phyloP scores from a whole-genome alignment of 2,797 vertebrate genomes.

The Triplophysa yarkandensis region DNA sequence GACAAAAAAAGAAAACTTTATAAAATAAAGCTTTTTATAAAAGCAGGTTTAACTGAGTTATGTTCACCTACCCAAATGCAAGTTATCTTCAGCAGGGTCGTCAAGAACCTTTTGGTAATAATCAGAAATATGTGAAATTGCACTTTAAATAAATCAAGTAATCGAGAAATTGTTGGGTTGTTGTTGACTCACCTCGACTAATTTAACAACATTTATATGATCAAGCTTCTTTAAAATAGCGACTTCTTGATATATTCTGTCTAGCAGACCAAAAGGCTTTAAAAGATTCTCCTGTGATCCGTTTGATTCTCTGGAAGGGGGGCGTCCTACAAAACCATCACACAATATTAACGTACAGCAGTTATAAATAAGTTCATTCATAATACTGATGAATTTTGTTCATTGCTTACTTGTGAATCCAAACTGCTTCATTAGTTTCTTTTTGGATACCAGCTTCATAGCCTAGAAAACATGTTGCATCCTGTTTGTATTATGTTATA shows the following conservation, averaged over 20 bases:
- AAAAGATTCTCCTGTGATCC: slow-evolving; percentile 70
- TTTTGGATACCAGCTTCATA: slow-evolving; percentile 98
- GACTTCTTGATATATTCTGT: slow-evolving; percentile 90
- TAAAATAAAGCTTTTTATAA: not conserved
- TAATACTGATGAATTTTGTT: slow-evolving; percentile 15
- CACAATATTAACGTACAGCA: not conserved
- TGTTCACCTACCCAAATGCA: slow-evolving; percentile 87
- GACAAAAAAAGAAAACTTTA: not conserved
- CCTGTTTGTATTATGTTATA: not conserved
- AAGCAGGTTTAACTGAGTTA: not conserved
- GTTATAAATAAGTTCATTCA: not conserved
- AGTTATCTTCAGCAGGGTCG: slow-evolving; percentile 91
- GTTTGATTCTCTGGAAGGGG: slow-evolving; percentile 79
- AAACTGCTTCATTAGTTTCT: slow-evolving; percentile 90
- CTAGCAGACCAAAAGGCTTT: slow-evolving; percentile 81
- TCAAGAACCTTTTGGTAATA: slow-evolving; percentile 85
- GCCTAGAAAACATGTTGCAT: slow-evolving; percentile 73
- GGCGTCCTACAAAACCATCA: slow-evolving; percentile 76
- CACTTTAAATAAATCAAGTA: slow-evolving; percentile 11
- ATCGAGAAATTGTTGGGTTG: not conserved
- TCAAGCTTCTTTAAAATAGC: slow-evolving; percentile 97
- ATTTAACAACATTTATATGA: slow-evolving; percentile 90
- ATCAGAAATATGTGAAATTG: not conserved
- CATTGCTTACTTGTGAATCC: slow-evolving; percentile 90
- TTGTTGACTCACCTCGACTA: slow-evolving; percentile 85